phyloP scores from a whole-genome alignment of 37 sponge, comb jelly and placozoan genomes.

The Beroe forskalii region DNA sequence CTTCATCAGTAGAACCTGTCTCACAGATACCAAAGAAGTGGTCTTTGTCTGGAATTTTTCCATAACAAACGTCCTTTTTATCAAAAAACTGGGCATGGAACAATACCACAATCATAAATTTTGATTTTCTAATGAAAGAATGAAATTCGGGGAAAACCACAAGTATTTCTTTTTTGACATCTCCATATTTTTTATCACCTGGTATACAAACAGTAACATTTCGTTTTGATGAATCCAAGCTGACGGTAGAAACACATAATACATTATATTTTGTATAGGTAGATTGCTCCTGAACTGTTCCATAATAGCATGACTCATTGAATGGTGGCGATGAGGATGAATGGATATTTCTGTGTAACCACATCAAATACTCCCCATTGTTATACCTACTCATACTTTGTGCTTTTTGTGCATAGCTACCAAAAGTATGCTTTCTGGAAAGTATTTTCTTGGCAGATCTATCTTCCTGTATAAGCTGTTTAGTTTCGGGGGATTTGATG shows the following conservation, averaged over 20 bases:
- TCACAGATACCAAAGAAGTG: not conserved
- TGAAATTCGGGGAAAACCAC: slow-evolving; percentile 14
- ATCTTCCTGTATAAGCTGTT: not conserved
- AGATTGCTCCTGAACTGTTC: not conserved
- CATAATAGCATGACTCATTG: not conserved
- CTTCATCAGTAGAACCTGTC: not conserved
- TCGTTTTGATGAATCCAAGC: not conserved
- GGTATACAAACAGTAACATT: not conserved
- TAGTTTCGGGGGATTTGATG: not conserved
- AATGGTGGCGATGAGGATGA: not conserved
- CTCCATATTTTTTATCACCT: not conserved
- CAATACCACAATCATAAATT: not conserved
- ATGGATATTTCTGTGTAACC: not conserved
- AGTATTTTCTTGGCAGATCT: not conserved
- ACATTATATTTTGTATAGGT: not conserved
- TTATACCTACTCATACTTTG: not conserved
- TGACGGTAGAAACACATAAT: not conserved
- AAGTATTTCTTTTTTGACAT: not conserved
- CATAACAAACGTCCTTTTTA: not conserved
- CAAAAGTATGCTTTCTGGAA: not conserved
- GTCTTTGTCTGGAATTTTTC: not conserved
- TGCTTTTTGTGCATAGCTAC: not conserved
- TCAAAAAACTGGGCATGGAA: slow-evolving; percentile 16
- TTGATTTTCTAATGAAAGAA: not conserved
- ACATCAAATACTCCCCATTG: slow-evolving; percentile 15